Evolutionary conservation across 2,797 vertebrate genomes (phyloP).

Genomic region (Sebastes minor): DNA sequence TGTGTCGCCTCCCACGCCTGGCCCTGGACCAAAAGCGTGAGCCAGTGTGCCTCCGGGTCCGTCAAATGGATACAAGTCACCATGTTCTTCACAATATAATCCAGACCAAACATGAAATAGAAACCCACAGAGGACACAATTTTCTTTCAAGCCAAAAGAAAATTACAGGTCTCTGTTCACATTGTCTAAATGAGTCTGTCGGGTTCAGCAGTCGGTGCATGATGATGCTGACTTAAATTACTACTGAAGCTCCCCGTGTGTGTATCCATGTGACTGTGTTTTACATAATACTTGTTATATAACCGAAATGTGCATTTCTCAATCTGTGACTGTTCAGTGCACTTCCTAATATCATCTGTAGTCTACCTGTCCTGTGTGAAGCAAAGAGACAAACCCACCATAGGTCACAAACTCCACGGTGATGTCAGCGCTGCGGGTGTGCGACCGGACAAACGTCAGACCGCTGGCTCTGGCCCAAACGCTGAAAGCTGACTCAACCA

Average conservation of each 20-base stretch:
- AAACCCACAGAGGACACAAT: slow-evolving; percentile 53
- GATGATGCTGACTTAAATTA: slow-evolving; percentile 29
- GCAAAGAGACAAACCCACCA: slow-evolving; percentile 63
- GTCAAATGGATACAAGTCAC: slow-evolving; percentile 83
- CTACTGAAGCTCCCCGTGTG: background rate
- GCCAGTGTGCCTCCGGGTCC: slow-evolving; percentile 83
- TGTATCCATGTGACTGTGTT: background rate
- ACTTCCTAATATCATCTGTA: background rate
- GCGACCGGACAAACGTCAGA: slow-evolving; percentile 74
- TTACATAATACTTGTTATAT: background rate
- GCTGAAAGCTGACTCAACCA: slow-evolving; percentile 73
- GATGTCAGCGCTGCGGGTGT: slow-evolving; percentile 71
- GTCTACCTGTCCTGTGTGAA: background rate
- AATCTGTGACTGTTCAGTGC: background rate
- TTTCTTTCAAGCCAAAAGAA: slow-evolving; percentile 34
- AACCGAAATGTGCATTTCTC: background rate
- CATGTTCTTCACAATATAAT: slow-evolving; percentile 72
- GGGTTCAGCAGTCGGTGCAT: background rate
- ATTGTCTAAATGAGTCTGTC: slow-evolving; percentile 22
- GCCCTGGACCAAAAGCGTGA: slow-evolving; percentile 81
- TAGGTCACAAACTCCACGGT: slow-evolving; percentile 77
- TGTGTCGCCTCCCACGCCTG: slow-evolving; percentile 80
- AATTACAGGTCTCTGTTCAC: slow-evolving; percentile 42
- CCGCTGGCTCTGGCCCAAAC: slow-evolving; percentile 76
- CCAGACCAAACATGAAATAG: slow-evolving; percentile 43